Base-by-base conservation (phyloP, 64 coral and sea anemone genomes). In the Orbicella faveolata region DNA sequence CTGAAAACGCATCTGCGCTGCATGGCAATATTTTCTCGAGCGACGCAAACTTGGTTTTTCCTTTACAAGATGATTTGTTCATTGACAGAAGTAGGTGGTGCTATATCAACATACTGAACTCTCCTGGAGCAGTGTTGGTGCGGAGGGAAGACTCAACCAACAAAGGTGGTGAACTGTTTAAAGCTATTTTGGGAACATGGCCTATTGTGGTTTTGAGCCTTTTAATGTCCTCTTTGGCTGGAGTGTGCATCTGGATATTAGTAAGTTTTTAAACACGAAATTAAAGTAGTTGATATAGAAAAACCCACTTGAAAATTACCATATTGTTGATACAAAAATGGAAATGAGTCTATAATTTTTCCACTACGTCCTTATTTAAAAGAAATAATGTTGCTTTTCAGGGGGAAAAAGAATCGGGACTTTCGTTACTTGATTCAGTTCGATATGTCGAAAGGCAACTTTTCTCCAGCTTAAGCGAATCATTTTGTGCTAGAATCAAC, bases 191-290 rank as follows among this genome's bases (percentile, higher is more conserved):
- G 9, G 73, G 10, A 75, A 36, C 73, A 2, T 75, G 73, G 73
- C 73, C 73, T 75, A 75, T 75, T 17, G 80, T 83, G 39, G 62
- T 67, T 17, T 83, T 83, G 18, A 83, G 61, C 4, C 17, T 83
- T 83, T 44, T 83, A 62, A 36, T 83, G 61, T 83, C 80, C 16
- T 66, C 63, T 21, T 57, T 66, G 2, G 80, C 80, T 17, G 80
- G 80, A 35, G 44, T 67, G 3, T 66, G 26, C 37, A 35, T 83
- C 34, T 83, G 80, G 80, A 36, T 36, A 9, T 37, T 66, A 62
- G 80, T 83, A 83, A 67, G 80, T 69, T 9, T n/a, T 0, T 41
- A 41, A 41, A 41, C 2, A 41, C 4, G 39, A 41, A 41, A 41
- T 4, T 41, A 41, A 41, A 41, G 4, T 41, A 41, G 39, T 41